Evolutionary conservation across 2,797 vertebrate genomes (phyloP).

Genomic region (Eutrigla gurnardus): DNA sequence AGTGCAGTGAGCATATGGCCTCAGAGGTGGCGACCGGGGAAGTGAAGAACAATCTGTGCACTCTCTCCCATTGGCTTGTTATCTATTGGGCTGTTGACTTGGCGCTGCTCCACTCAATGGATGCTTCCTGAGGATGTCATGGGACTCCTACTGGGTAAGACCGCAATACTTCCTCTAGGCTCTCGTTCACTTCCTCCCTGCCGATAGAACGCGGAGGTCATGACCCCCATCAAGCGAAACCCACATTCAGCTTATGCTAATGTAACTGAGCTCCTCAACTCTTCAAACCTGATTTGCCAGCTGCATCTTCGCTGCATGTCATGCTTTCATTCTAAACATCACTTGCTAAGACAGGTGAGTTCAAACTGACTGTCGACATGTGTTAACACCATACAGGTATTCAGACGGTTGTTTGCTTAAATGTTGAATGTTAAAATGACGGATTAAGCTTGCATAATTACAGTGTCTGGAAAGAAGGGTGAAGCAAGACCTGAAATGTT

Average conservation of each 20-base stretch:
- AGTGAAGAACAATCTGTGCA: conserved; percentile 22
- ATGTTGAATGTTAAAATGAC: conserved; percentile 16
- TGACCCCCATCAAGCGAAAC: conserved; percentile 20
- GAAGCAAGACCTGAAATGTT: conserved; percentile 29
- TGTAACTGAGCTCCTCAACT: conserved; percentile 19
- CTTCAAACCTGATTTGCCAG: conserved; percentile 34
- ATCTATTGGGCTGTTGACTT: conserved; percentile 51
- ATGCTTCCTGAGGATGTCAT: conserved; percentile 75
- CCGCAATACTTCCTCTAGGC: conserved; percentile 52
- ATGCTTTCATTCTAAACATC: conserved; percentile 41
- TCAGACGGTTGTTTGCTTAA: background rate
- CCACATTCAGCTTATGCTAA: conserved; percentile 6
- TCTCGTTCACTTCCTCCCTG: conserved; percentile 58
- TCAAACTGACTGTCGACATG: conserved; percentile 1
- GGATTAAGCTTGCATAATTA: conserved; percentile 18
- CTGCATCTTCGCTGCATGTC: conserved; percentile 24
- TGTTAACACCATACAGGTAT: background rate
- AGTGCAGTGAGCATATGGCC: background rate
- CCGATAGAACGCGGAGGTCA: conserved; percentile 34
- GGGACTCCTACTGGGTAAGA: conserved; percentile 42
- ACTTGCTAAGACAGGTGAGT: conserved; percentile 36
- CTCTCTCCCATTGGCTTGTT: conserved; percentile 31
- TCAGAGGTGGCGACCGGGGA: conserved; percentile 22
- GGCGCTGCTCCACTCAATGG: conserved; percentile 35
- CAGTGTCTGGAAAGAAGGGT: conserved; percentile 11